These are phyloP conservation scores for Dipodomys stephensi DNA, from an alignment of 2,113 vertebrate species.

Conservation along the genomic window DNA sequence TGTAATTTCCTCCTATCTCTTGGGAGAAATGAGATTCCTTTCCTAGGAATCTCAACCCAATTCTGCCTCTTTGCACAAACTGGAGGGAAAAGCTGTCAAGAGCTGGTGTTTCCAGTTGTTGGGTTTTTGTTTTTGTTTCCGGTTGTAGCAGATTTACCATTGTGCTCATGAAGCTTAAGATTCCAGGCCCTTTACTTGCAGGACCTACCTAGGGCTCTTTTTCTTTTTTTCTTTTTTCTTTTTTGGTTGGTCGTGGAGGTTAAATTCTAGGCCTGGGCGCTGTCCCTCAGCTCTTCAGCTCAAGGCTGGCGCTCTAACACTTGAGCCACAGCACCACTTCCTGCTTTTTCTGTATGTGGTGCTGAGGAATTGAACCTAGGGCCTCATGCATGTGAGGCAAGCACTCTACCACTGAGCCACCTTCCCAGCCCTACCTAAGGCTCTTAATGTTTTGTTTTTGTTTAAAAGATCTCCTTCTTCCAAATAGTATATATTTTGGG, in stretches of 20 bases:
- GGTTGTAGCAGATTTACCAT: not conserved
- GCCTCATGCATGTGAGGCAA: too few relatives aligned
- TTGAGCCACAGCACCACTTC: too few relatives aligned
- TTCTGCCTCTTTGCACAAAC: conserved; percentile 68
- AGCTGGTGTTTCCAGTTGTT: conserved; percentile 20
- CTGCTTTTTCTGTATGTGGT: too few relatives aligned
- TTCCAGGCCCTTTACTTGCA: not conserved
- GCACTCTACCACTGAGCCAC: too few relatives aligned
- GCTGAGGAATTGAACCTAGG: too few relatives aligned
- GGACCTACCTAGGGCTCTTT: not conserved
- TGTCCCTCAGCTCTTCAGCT: too few relatives aligned
- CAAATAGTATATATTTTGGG: not conserved
- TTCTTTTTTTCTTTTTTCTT: too few relatives aligned
- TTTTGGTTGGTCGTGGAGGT: too few relatives aligned
- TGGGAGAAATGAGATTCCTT: conserved; percentile 62
- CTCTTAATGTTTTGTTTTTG: not conserved
- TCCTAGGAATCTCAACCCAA: conserved; percentile 53
- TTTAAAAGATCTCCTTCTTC: not conserved
- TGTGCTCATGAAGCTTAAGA: not conserved
- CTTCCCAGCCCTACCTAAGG: not conserved
- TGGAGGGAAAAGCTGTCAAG: not conserved
- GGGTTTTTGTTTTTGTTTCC: too few relatives aligned
- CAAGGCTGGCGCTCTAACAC: too few relatives aligned
- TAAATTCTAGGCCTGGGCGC: too few relatives aligned
- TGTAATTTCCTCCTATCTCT: conserved; percentile 65